Percentiles rank a stretch among this genome's conserved stretches.
Evolutionary conservation across 1,140 invertebrate genomes (phyloP).

Genomic region (Epicauta chinensis): DNA sequence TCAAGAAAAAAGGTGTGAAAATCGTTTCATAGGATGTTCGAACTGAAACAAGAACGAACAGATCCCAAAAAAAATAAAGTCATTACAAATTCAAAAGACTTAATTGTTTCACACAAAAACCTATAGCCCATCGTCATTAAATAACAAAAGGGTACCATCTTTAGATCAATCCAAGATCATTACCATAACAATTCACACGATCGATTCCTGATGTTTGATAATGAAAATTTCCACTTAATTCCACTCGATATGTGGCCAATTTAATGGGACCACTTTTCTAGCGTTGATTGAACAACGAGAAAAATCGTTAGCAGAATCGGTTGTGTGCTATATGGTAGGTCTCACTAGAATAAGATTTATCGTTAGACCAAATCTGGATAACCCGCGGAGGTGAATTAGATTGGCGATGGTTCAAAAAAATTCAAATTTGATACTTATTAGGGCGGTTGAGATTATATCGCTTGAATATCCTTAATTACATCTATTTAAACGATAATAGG

Average conservation of each 20-base stretch:
- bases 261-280: too few species aligned
- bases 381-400: constrained; percentile 13
- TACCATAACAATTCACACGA: constrained; percentile 13
- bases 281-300: too few species aligned
- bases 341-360: background rate
- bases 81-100: constrained; percentile 2
- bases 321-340: constrained; percentile 12
- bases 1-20: constrained; percentile 1
- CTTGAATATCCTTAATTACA: constrained; percentile 14
- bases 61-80: background rate
- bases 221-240: background rate
- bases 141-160: constrained; percentile 4
- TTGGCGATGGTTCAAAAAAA: background rate
- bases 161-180: background rate
- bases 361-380: constrained; percentile 1
- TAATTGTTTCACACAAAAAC: constrained; percentile 14
- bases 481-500: background rate
- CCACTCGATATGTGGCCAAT: too few species aligned
- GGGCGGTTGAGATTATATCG: constrained; percentile 5
- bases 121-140: constrained; percentile 1
- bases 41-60: background rate
- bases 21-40: too few species aligned
- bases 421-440: constrained; percentile 13
- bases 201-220: constrained; percentile 2
- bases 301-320: too few species aligned